A percentile compares a stretch with the other conserved stretches of the same genome.
Conservation (phyloP, 2,888 invertebrate species). For the Ypsolopha sequella region DNA sequence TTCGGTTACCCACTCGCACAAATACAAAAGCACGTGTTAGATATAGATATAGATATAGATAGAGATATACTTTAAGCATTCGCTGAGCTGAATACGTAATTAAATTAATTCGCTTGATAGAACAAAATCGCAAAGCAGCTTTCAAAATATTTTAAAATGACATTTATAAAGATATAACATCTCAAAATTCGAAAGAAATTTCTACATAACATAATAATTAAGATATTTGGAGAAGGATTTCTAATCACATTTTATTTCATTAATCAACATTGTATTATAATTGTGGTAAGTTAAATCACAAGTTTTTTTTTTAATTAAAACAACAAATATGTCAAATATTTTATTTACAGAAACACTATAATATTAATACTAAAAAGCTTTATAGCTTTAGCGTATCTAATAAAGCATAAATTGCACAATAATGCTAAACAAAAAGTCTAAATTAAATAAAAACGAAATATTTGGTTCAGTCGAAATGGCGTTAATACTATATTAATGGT, state of each 20-base stretch:
- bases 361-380: conserved; percentile 11
- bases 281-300: conserved; percentile 7
- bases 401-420: conserved; percentile 6
- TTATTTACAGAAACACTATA: conserved; percentile 38
- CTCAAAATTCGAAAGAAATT: too few relatives aligned
- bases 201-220: too few relatives aligned
- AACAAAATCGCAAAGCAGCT: too few relatives aligned
- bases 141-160: too few relatives aligned
- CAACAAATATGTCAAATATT: conserved; percentile 10
- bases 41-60: too few relatives aligned
- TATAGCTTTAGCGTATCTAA: conserved; percentile 24
- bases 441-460: conserved; percentile 28
- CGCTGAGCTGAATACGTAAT: too few relatives aligned
- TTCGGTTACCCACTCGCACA: too few relatives aligned
- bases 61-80: too few relatives aligned
- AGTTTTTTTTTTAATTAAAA: not conserved
- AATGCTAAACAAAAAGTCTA: conserved; percentile 19
- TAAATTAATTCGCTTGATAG: too few relatives aligned
- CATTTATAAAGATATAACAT: too few relatives aligned
- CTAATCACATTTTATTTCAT: conserved; percentile 9
- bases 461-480: conserved; percentile 44
- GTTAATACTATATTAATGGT: not conserved
- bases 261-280: conserved; percentile 6
- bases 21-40: too few relatives aligned
- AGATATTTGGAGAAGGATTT: too few relatives aligned